Evolutionary conservation across 2,113 vertebrate genomes (phyloP), one percentile per base, ranked within the genome.

Genomic region (Dromas ardeola): DNA sequence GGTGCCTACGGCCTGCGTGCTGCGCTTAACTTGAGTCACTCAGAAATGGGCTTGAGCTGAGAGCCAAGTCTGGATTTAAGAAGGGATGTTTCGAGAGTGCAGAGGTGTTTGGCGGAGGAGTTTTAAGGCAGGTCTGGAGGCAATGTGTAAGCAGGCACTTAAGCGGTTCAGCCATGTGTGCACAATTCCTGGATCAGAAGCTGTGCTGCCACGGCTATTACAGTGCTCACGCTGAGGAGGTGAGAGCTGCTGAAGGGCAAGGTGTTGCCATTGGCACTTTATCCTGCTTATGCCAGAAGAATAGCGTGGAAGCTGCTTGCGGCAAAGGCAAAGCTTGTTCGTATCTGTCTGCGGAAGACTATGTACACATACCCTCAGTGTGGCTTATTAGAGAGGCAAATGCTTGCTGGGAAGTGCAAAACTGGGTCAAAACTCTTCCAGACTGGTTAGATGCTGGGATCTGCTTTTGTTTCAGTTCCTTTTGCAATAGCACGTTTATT

Each of bases 211-310:
- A 40, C 0, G 14, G 81, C 85, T 95, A 1, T 85, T n/a, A 27
- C 32, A 5, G n/a, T 0, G 78, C 73, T 87, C 78, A 3, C 11
- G 1, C 38, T 8, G 66, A 9, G 58, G 58, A 36, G 43, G 1
- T 8, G 58, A 14, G 80, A 92, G 88, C 80, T 74, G 88, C 96
- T 45, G 27, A 21, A 74, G 83, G 88, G 93, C 91, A 86, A 74
- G 95, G 96, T 67, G 96, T 13, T 86, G 86, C 58, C 53, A 3
- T 7, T 95, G 91, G 86, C 82, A 27, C 67, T 12, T 26, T 4
- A 0, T 7, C 45, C 88, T 73, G 69, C 55, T 86, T 21, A 2
- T 81, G 91, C n/a, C 88, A 78, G 16, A 58, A 17, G 81, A 77
- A 12, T 11, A 20, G 36, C 0, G 5, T n/a, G 72, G 58, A 58